Evolutionary conservation across 2,888 invertebrate genomes (phyloP), one percentile per base, ranked within the genome.

Genomic region (Lordiphosa fenestrarum): DNA sequence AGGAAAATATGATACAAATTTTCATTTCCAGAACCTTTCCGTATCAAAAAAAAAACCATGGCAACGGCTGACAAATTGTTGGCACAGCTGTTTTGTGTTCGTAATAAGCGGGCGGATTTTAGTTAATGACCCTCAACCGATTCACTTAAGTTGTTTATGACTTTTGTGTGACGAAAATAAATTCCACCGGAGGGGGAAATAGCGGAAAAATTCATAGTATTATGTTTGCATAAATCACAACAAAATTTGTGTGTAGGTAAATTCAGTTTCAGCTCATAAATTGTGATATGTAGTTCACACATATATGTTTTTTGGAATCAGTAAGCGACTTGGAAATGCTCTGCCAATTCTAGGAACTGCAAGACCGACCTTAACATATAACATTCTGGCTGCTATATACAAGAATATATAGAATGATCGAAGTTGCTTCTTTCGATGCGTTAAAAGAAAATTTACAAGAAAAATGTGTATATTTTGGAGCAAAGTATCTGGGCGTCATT

Each of bases 91-190:
- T 65, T 65, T 80, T 66, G 71, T 76, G 81, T 81, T 76, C 77
- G 48, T 84, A 80, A 80, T 84, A 85, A 83, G 68, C 67, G 56
- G 68, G 53, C 73, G 77, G 80, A 81, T 85, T 80, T 77, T 67
- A 71, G 70, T 85, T 80, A 80, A 80, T 80, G 84, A 77, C 71
- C 85, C 85, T 69, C 81, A 80, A 85, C 84, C 82, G 74, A 77
- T 82, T 70, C 78, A 70, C 75, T 78, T 84, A 83, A 84, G 75
- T 82, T 84, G 85, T 84, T 77, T 84, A 77, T 82, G 75, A 64
- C 85, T 68, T 61, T 71, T 66, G 61, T 76, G 63, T 73, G 68
- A 46, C 41, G 50, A 66, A 66, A 63, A 63, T 63, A 66, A 41
- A 57, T 63, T 57, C 40, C 46, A 42, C 15, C 15, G 15, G n/a